Evolutionary conservation across 2,888 invertebrate species (phyloP), one percentile per base, ranked within the genome.

Genomic region (Craniophora ligustri): DNA sequence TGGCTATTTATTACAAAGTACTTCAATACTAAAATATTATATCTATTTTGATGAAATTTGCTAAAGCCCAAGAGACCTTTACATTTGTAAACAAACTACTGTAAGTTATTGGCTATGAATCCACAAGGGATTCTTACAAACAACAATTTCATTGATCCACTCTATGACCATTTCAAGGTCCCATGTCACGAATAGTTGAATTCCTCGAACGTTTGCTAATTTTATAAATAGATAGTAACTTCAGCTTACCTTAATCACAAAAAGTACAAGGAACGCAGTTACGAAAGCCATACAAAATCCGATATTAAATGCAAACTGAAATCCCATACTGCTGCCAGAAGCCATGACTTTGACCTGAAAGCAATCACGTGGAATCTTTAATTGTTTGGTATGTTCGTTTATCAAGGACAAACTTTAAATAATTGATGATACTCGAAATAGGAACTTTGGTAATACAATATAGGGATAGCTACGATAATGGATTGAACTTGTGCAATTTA

Each of bases 241-340:
- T 28, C 32, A 23, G 21, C 32, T 54, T 70, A 93, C 93, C 85
- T 92, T 93, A 36, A 91, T 84, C 6, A 87, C 89, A 69, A 95
- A 95, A n/a, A 96, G 82, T 2, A 96, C 93, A 54, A 95, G 94
- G 68, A 95, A 95, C 0, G 95, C 91, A 1, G 96, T 94, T 0
- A 96, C 96, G 79, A 98, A 96, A 0, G 97, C 95, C 94, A 97
- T 94, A 76, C 97, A 96, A 84, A 97, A 97, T 45, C 96, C 95
- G 38, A 97, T 94, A 76, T 96, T 97, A 75, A 96, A 95, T 6
- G 95, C 96, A 68, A 95, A 93, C 77, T 94, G 95, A 78, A 95
- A 92, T 61, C 92, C 92, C 89, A 93, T 91, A 67, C 89, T 92
- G 71, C 91, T 88, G 6, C 93, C 92, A 3, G 87, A 78, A 5